A percentile compares a stretch with the other conserved stretches of the same genome.
These are phyloP conservation scores for Microcebus ravelobensis DNA, from an alignment of 2,113 vertebrate species.

Conservation along the genomic window DNA sequence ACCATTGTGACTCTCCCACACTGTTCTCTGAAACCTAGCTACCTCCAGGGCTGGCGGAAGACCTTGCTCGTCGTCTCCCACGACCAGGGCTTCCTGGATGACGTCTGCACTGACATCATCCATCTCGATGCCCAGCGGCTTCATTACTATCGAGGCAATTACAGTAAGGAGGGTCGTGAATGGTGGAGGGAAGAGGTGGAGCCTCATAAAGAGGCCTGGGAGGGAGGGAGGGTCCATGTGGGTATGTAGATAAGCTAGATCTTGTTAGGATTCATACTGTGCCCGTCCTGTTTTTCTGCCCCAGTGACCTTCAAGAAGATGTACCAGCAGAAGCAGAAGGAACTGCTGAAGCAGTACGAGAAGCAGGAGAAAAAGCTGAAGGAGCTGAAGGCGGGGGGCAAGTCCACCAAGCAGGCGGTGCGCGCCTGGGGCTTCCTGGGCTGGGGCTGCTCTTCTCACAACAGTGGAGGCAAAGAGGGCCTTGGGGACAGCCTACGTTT, in stretches of 20 bases:
- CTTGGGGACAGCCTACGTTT: rapidly evolving
- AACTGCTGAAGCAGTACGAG: constrained; percentile 93
- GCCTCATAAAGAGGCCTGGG: neutral
- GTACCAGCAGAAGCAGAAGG: constrained; percentile 96
- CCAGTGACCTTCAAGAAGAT: constrained; percentile 96
- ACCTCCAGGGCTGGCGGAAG: constrained; percentile 96
- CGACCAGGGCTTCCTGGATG: constrained; percentile 96
- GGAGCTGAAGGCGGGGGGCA: constrained; percentile 94
- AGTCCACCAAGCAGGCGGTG: constrained; percentile 95
- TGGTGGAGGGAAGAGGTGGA: rapidly evolving
- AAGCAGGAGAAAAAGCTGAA: constrained; percentile 95
- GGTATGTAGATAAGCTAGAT: neutral
- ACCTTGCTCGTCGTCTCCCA: constrained; percentile 95
- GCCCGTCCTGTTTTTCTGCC: neutral
- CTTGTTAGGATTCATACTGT: neutral
- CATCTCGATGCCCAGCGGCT: constrained; percentile 93
- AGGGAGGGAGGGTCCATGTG: neutral
- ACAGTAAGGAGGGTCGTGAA: constrained; percentile 84
- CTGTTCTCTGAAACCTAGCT: constrained; percentile 83
- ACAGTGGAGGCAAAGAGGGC: rapidly evolving
- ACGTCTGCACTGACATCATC: constrained; percentile 95
- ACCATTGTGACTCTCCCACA: neutral
- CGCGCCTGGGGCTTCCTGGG: constrained; percentile 55
- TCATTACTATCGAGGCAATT: constrained; percentile 95
- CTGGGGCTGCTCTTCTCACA: neutral